A percentile compares a stretch with the other conserved stretches of the same genome.
phyloP scores from a whole-genome alignment of 2,797 vertebrate species.

The Lacerta viridis region DNA sequence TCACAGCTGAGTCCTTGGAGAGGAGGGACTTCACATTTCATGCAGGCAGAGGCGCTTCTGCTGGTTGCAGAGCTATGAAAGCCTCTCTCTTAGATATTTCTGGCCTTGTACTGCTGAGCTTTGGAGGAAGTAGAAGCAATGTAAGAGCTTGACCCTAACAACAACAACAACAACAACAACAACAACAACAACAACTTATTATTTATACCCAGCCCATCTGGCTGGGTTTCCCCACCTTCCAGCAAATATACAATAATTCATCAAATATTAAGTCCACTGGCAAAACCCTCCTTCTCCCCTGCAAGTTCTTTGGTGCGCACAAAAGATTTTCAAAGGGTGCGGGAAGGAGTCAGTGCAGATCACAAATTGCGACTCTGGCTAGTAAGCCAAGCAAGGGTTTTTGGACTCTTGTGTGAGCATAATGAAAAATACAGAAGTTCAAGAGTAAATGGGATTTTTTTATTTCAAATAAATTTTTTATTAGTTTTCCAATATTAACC shows the following conservation, averaged over 20 bases:
- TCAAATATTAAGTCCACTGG: background rate
- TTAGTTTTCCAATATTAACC: too few relatives aligned
- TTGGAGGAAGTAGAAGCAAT: background rate
- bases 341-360: background rate
- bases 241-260: too few relatives aligned
- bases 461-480: too few relatives aligned
- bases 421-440: too few relatives aligned
- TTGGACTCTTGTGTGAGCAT: too few relatives aligned
- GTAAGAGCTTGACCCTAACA: background rate
- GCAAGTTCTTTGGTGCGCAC: background rate
- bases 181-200: too few relatives aligned
- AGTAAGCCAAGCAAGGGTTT: too few relatives aligned
- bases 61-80: background rate
- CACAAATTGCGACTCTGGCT: too few relatives aligned
- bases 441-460: too few relatives aligned
- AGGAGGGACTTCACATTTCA: background rate
- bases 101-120: background rate
- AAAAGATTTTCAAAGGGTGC: background rate
- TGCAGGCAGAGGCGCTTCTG: background rate
- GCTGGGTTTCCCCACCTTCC: too few relatives aligned
- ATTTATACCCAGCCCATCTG: too few relatives aligned
- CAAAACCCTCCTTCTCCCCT: background rate
- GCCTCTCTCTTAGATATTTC: background rate
- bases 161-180: too few relatives aligned
- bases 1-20: background rate